Evolutionary conservation across 2,113 vertebrate genomes (phyloP).

Genomic region (Litocranius walleri): DNA sequence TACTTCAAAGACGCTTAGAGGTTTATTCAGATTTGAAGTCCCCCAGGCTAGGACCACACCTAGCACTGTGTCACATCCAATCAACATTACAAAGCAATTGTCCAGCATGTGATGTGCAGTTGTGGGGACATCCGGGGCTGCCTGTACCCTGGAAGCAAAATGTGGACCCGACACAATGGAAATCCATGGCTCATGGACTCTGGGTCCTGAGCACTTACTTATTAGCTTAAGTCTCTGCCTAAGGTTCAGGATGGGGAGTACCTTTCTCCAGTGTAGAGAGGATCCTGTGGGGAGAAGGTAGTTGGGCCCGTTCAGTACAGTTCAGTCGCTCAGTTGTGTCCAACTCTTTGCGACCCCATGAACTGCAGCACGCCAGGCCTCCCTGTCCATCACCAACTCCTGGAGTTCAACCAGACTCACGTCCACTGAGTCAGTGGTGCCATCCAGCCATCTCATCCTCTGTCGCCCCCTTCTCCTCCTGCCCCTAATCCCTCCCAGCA

Average conservation of each 20-base stretch:
- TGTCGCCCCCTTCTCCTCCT: no score
- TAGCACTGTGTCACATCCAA: conserved; percentile 61
- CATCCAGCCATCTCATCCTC: no score
- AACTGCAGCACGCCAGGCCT: no score
- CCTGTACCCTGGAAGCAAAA: background rate
- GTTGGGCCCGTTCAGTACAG: no score
- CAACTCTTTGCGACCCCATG: no score
- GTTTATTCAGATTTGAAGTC: conserved; percentile 60
- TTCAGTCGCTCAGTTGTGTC: no score
- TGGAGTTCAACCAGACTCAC: no score
- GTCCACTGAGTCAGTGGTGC: no score
- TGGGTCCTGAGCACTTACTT: background rate
- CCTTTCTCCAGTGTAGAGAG: background rate
- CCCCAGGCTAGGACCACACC: conserved; percentile 61
- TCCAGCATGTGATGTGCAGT: conserved; percentile 37
- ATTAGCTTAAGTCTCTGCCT: background rate
- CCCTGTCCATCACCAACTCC: no score
- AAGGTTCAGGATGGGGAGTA: background rate
- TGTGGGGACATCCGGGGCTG: background rate
- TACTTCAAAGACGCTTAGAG: conserved; percentile 67
- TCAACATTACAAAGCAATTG: conserved; percentile 44
- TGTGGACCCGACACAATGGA: background rate
- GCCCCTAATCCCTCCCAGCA: no score
- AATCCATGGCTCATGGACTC: background rate
- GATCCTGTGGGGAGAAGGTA: background rate